These are phyloP conservation scores for Dryobates pubescens DNA, from an alignment of 2,797 vertebrate genomes.

Conservation along the genomic window DNA sequence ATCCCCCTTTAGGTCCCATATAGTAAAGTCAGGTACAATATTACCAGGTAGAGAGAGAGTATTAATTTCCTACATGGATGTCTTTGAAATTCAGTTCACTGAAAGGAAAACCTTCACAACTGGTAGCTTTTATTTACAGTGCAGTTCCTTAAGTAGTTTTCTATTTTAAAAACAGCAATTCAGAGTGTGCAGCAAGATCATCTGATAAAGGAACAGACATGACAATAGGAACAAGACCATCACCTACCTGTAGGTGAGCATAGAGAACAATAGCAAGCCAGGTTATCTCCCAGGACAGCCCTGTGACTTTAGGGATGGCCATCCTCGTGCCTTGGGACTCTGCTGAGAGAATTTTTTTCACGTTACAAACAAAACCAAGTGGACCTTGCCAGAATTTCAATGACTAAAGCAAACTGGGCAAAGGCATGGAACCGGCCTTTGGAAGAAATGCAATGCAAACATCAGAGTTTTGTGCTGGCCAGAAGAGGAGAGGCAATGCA, in stretches of 20 bases:
- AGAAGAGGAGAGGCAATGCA: not conserved
- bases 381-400: slow-evolving; percentile 34
- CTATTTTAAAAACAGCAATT: not conserved
- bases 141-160: not conserved
- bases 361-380: slow-evolving; percentile 55
- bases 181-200: not conserved
- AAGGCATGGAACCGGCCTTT: slow-evolving; percentile 8
- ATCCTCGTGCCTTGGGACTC: slow-evolving; percentile 44
- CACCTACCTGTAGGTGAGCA: slow-evolving; percentile 77
- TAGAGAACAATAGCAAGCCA: slow-evolving; percentile 68
- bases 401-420: slow-evolving; percentile 65
- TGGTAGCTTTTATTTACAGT: not conserved
- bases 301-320: slow-evolving; percentile 57
- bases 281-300: slow-evolving; percentile 70
- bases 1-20: not conserved
- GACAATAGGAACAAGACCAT: not conserved
- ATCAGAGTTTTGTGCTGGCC: slow-evolving; percentile 42
- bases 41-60: not conserved
- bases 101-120: not conserved
- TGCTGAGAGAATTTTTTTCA: slow-evolving; percentile 59
- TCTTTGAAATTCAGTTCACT: not conserved
- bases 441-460: slow-evolving; percentile 63
- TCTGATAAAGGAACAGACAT: not conserved
- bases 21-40: not conserved
- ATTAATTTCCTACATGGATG: not conserved